phyloP scores from a whole-genome alignment of 2,797 vertebrate species.

The Manis pentadactyla region DNA sequence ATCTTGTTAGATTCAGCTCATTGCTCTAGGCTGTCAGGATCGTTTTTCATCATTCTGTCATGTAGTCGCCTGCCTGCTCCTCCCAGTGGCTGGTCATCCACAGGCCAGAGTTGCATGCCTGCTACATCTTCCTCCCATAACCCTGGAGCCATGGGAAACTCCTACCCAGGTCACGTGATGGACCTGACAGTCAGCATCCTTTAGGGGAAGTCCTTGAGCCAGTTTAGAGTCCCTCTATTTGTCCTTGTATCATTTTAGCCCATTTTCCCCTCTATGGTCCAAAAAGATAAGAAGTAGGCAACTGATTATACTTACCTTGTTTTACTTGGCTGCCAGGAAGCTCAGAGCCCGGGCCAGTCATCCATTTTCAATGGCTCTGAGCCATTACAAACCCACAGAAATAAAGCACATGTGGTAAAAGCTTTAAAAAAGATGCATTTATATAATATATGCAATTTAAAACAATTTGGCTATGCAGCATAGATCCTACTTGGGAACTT shows the following conservation, averaged over 20 bases:
- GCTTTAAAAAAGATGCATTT: not conserved
- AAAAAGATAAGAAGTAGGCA: not conserved
- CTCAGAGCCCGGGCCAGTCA: not conserved
- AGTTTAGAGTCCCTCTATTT: not conserved
- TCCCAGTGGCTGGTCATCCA: not conserved
- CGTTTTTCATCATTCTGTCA: constrained; percentile 65
- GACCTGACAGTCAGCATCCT: not conserved
- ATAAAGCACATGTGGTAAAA: not conserved
- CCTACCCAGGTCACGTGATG: too few species aligned
- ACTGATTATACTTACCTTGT: not conserved
- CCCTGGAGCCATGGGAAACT: not conserved
- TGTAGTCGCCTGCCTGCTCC: not conserved
- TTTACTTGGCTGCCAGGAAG: not conserved
- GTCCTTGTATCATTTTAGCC: not conserved
- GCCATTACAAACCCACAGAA: not conserved
- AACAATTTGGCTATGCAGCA: not conserved
- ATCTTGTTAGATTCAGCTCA: constrained; percentile 75
- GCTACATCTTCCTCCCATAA: not conserved
- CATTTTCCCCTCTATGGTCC: not conserved
- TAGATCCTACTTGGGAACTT: not conserved
- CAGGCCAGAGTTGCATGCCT: not conserved
- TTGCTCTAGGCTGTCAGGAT: constrained; percentile 68
- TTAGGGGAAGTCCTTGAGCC: not conserved
- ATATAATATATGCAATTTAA: not conserved
- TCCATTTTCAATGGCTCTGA: not conserved